A percentile compares a stretch with the other conserved stretches of the same genome.
These are phyloP conservation scores for Onthophagus sagittarius DNA, from an alignment of 2,888 invertebrate genomes.

Conservation along the genomic window DNA sequence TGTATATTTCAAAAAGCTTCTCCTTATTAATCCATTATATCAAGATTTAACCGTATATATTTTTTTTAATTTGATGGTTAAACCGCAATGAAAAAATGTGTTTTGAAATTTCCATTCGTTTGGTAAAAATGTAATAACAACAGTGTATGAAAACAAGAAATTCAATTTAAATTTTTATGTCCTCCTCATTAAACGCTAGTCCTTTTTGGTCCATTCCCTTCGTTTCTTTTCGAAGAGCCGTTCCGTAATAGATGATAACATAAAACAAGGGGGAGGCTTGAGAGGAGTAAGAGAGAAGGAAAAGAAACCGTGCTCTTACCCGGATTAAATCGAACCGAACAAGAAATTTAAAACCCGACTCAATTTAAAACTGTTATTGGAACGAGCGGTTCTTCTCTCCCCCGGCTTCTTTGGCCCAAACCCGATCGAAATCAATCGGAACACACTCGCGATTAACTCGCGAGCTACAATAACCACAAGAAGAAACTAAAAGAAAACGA, in stretches of 20 bases:
- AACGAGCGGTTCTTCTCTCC: conserved; percentile 25
- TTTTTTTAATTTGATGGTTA: too few species aligned
- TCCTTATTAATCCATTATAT: too few species aligned
- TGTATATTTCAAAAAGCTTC: too few species aligned
- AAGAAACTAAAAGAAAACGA: background rate
- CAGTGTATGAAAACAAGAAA: conserved; percentile 20
- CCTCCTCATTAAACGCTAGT: conserved; percentile 18
- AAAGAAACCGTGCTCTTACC: conserved; percentile 1
- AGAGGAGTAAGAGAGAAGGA: background rate
- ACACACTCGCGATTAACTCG: conserved; percentile 32
- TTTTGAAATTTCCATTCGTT: background rate
- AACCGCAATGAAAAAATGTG: too few species aligned
- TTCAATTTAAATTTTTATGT: conserved; percentile 23
- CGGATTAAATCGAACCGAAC: conserved; percentile 29
- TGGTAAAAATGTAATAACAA: conserved; percentile 1
- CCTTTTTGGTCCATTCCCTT: background rate
- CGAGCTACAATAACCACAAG: conserved; percentile 25
- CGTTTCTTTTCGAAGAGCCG: background rate
- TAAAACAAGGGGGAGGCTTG: conserved; percentile 23
- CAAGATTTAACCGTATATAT: too few species aligned
- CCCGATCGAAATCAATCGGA: conserved; percentile 28
- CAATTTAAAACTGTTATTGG: conserved; percentile 30
- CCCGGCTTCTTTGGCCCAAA: conserved; percentile 3
- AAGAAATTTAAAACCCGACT: conserved; percentile 31
- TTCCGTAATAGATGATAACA: conserved; percentile 23